These are phyloP conservation scores for Lepidiolamprologus cunningtoni DNA, from an alignment of 2,113 vertebrate genomes.

Conservation along the genomic window DNA sequence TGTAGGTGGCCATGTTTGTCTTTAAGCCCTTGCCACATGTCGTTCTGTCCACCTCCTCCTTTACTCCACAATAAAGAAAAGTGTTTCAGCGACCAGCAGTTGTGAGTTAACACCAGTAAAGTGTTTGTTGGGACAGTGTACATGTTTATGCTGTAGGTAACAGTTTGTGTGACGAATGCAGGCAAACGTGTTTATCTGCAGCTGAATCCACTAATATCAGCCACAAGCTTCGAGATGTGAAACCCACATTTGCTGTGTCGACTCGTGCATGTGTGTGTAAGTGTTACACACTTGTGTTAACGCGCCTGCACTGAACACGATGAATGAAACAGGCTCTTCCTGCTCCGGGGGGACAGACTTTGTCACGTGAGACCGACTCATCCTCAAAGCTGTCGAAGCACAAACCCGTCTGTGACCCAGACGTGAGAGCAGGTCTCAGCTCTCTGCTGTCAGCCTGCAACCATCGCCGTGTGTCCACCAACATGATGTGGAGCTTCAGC, in stretches of 20 bases:
- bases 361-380: neutral
- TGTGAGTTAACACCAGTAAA: neutral
- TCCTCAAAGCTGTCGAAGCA: neutral
- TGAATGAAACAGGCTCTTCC: neutral
- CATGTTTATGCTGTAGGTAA: neutral
- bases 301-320: neutral
- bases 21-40: neutral
- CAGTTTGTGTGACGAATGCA: neutral
- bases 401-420: neutral
- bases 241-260: neutral
- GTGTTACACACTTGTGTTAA: neutral
- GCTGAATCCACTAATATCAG: neutral
- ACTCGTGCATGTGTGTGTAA: neutral
- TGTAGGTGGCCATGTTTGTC: neutral
- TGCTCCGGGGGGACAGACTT: neutral
- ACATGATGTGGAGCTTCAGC: neutral
- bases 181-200: neutral
- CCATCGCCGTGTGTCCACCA: neutral
- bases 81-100: neutral
- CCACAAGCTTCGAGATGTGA: neutral
- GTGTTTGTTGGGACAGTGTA: neutral
- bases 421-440: accelerated
- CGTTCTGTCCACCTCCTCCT: neutral
- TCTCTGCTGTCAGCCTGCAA: neutral
- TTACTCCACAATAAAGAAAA: neutral